Percentiles rank a stretch among this genome's conserved stretches.
Evolutionary conservation across 2,113 vertebrate species (phyloP).

Genomic region (Saimiri boliviensis): DNA sequence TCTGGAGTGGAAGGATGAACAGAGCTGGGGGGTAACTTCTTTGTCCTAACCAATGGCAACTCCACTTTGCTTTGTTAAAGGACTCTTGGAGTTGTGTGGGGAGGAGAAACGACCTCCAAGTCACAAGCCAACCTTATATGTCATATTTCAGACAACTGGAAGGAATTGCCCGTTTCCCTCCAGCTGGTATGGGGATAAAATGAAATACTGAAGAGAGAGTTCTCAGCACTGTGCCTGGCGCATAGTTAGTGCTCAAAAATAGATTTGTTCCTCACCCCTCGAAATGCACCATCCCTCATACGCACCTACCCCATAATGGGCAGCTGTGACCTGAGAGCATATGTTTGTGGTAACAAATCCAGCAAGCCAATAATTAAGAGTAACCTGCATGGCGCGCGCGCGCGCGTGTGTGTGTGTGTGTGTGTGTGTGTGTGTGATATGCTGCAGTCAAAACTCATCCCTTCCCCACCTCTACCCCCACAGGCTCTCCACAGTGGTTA

Average conservation of each 20-base stretch:
- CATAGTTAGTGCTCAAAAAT: neutral
- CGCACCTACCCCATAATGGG: accelerated
- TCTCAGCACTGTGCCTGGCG: neutral
- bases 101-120: neutral
- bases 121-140: neutral
- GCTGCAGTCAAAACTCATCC: neutral
- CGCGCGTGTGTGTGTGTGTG: neutral
- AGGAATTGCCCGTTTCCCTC: neutral
- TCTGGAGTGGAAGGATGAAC: neutral
- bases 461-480: neutral
- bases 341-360: neutral
- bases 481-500: conserved; percentile 17
- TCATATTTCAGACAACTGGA: neutral
- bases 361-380: neutral
- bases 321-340: neutral
- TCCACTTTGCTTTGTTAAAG: neutral
- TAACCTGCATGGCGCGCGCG: neutral
- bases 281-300: neutral
- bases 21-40: neutral
- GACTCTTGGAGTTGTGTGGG: neutral
- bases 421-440: neutral
- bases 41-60: neutral
- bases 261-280: neutral
- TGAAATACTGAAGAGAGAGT: neutral
- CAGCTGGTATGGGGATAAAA: neutral